These are phyloP conservation scores for Eristalis tenax DNA, from an alignment of 2,888 invertebrate genomes.

Conservation along the genomic window DNA sequence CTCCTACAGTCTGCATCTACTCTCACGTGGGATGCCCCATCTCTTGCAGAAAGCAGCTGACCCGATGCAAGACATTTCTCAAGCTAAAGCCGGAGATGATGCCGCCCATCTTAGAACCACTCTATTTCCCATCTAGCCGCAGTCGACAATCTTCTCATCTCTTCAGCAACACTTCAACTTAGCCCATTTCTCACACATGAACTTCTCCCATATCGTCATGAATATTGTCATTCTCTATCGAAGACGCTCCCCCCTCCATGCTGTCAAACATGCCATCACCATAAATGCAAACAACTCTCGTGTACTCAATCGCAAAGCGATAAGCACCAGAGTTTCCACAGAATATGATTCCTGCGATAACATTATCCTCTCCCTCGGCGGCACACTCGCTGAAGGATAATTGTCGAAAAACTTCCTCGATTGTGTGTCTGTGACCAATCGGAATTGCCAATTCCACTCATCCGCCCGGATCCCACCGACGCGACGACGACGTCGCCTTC, in stretches of 20 bases:
- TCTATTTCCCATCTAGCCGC: too few relatives aligned
- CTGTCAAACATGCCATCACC: slow-evolving; percentile 18
- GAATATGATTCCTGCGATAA: slow-evolving; percentile 46
- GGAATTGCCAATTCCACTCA: slow-evolving; percentile 30
- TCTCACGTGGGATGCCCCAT: too few relatives aligned
- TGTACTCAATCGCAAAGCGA: slow-evolving; percentile 29
- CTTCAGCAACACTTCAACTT: too few relatives aligned
- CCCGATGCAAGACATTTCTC: too few relatives aligned
- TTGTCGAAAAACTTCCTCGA: slow-evolving; percentile 58
- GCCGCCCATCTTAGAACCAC: too few relatives aligned
- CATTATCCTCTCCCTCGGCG: slow-evolving; percentile 2
- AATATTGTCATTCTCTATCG: slow-evolving; percentile 17
- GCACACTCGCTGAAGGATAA: slow-evolving; percentile 35
- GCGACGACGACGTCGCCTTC: too few relatives aligned
- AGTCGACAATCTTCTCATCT: too few relatives aligned
- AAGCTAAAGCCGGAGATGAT: too few relatives aligned
- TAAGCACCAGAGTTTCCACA: slow-evolving; percentile 21
- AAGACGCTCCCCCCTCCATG: not conserved
- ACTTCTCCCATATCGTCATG: not conserved
- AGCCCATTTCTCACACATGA: not conserved
- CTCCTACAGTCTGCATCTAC: too few relatives aligned
- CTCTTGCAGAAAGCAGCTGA: too few relatives aligned
- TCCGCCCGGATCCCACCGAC: not conserved
- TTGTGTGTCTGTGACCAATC: slow-evolving; percentile 64
- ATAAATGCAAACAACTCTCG: slow-evolving; percentile 43